These are phyloP conservation scores for Apotomis turbidana DNA, from an alignment of 2,888 invertebrate genomes.

Conservation along the genomic window DNA sequence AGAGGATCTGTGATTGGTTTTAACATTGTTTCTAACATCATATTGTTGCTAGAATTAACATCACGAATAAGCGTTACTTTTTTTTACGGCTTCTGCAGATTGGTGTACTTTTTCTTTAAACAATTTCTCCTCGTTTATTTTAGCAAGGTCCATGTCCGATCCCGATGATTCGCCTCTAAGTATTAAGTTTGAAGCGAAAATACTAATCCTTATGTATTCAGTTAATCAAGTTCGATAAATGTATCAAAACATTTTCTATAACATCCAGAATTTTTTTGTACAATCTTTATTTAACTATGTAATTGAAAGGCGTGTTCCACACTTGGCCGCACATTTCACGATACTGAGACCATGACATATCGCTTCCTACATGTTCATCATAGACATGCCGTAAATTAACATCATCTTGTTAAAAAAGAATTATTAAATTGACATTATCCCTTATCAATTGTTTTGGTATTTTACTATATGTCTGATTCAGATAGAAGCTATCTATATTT, in stretches of 20 bases:
- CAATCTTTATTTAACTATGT: too few species aligned
- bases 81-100: too few species aligned
- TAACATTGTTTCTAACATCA: background rate
- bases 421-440: slow-evolving; percentile 48
- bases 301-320: slow-evolving; percentile 41
- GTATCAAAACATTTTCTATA: too few species aligned
- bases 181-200: too few species aligned
- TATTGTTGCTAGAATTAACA: background rate
- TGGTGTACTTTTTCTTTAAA: too few species aligned
- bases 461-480: slow-evolving; percentile 51
- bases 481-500: slow-evolving; percentile 46
- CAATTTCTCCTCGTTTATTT: too few species aligned
- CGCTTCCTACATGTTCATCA: slow-evolving; percentile 49
- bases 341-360: slow-evolving; percentile 47
- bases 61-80: background rate
- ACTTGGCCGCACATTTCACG: slow-evolving; percentile 42
- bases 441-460: slow-evolving; percentile 52
- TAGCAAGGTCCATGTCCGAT: too few species aligned
- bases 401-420: slow-evolving; percentile 52
- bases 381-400: slow-evolving; percentile 51
- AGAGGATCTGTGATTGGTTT: slow-evolving; percentile 6
- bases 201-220: too few species aligned
- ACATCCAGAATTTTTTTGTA: too few species aligned
- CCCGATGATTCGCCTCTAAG: too few species aligned
- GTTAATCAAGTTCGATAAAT: too few species aligned